Conservation (phyloP, 1,140 invertebrate genomes). For the Drosophila sturtevanti region DNA sequence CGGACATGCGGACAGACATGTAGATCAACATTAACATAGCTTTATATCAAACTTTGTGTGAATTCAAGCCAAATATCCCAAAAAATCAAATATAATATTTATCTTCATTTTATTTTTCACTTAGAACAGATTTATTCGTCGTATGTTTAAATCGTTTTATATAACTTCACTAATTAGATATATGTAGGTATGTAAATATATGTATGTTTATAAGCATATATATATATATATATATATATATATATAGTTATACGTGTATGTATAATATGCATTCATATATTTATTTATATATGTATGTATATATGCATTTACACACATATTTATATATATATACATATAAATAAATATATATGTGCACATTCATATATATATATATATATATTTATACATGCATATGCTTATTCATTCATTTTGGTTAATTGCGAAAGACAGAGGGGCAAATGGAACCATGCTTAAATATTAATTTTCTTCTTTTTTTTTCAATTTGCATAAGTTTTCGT, state of each 20-base stretch:
- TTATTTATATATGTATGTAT: not conserved
- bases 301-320: too few relatives aligned
- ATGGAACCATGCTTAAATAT: not conserved
- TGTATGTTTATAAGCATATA: not conserved
- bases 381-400: not conserved
- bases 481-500: not conserved
- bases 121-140: conserved; percentile 1
- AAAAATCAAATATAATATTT: not conserved
- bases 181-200: not conserved
- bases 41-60: too few relatives aligned
- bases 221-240: too few relatives aligned
- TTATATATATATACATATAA: not conserved
- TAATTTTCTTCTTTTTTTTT: not conserved
- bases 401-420: not conserved
- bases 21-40: too few relatives aligned
- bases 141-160: not conserved
- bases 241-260: not conserved
- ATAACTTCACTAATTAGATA: not conserved
- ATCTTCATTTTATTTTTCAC: not conserved
- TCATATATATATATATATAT: too few relatives aligned
- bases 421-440: not conserved
- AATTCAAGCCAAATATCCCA: not conserved
- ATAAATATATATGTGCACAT: not conserved
- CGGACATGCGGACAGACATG: too few relatives aligned
- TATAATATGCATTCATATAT: too few relatives aligned